A percentile compares a stretch with the other conserved stretches of the same genome.
These are phyloP conservation scores for Reinhardtius hippoglossoides DNA, from an alignment of 2,113 vertebrate genomes.

Conservation along the genomic window DNA sequence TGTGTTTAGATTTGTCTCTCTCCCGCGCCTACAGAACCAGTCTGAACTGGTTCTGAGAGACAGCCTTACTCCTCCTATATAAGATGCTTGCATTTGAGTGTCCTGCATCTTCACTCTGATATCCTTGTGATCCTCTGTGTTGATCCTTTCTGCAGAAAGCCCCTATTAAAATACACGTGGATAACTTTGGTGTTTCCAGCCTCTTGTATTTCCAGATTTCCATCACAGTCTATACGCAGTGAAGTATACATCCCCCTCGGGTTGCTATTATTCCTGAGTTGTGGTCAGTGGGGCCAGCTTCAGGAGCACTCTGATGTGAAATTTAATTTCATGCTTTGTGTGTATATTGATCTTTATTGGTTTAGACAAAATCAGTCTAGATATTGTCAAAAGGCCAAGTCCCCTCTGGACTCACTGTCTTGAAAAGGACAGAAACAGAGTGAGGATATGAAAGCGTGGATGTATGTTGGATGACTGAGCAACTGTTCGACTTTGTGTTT, in stretches of 20 bases:
- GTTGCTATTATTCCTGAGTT: slow-evolving; percentile 36
- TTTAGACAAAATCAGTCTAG: slow-evolving; percentile 66
- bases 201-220: too few relatives aligned
- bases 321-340: slow-evolving; percentile 79
- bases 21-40: too few relatives aligned
- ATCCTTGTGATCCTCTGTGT: too few relatives aligned
- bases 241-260: slow-evolving; percentile 32
- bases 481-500: neutral
- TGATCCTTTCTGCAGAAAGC: too few relatives aligned
- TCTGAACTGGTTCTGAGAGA: too few relatives aligned
- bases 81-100: too few relatives aligned
- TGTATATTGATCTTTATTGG: slow-evolving; percentile 72
- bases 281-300: slow-evolving; percentile 41
- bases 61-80: too few relatives aligned
- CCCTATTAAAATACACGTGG: too few relatives aligned
- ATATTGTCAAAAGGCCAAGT: slow-evolving; percentile 60
- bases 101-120: too few relatives aligned
- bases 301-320: slow-evolving; percentile 64
- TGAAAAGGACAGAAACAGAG: slow-evolving; percentile 7
- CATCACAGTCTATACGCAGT: slow-evolving; percentile 58
- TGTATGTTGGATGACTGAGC: neutral
- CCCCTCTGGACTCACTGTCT: slow-evolving; percentile 14
- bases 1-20: too few relatives aligned
- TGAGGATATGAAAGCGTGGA: slow-evolving; percentile 9
- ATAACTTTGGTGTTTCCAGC: too few relatives aligned